Evolutionary conservation across 2,113 vertebrate species (phyloP).

Genomic region (Oryzias javanicus): DNA sequence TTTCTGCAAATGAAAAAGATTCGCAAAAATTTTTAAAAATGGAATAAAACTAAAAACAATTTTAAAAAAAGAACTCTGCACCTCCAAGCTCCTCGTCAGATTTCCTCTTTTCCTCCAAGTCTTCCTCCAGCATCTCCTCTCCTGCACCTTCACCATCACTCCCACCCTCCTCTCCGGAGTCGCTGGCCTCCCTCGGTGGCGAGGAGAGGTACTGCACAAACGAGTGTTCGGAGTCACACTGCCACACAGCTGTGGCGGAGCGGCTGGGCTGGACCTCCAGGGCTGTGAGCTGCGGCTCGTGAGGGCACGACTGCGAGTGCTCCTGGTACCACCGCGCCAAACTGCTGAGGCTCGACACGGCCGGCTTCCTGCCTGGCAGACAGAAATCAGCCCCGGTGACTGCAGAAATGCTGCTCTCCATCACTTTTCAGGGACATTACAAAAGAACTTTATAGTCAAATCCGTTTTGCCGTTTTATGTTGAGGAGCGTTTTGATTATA

Average conservation of each 20-base stretch:
- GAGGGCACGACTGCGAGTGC: conserved; percentile 81
- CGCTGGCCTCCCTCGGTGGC: conserved; percentile 74
- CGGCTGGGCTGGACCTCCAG: conserved; percentile 79
- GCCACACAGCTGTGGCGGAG: conserved; percentile 85
- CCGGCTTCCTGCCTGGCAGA: conserved; percentile 73
- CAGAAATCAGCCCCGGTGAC: not conserved
- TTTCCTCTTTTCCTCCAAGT: conserved; percentile 33
- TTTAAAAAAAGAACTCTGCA: conserved; percentile 12
- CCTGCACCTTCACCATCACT: conserved; percentile 5
- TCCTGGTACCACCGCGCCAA: conserved; percentile 89
- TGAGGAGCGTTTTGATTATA: no score
- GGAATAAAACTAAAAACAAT: not conserved
- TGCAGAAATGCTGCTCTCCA: no score
- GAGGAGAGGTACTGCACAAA: conserved; percentile 87
- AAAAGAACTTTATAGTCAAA: no score
- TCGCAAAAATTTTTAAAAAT: not conserved
- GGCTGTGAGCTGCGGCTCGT: conserved; percentile 83
- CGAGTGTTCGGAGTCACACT: conserved; percentile 84
- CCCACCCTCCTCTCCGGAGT: conserved; percentile 67
- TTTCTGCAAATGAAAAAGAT: conserved; percentile 32
- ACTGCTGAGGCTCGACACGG: conserved; percentile 81
- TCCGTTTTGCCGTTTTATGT: no score
- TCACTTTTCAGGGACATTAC: no score
- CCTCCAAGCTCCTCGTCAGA: conserved; percentile 46
- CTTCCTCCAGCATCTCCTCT: not conserved